These are phyloP conservation scores for Timandra comae DNA, from an alignment of 2,888 invertebrate genomes.

Conservation along the genomic window DNA sequence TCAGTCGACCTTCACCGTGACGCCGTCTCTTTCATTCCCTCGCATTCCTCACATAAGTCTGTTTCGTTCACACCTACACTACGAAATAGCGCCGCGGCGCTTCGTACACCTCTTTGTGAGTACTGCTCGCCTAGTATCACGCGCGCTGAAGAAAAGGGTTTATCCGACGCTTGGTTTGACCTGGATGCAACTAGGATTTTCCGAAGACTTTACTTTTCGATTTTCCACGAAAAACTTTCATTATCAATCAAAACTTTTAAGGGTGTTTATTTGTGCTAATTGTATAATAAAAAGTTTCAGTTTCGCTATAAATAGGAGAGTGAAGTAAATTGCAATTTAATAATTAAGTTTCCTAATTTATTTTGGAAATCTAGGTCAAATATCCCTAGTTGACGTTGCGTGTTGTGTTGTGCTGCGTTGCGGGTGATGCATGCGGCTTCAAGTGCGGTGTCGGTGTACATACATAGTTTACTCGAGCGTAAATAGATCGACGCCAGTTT, in stretches of 20 bases:
- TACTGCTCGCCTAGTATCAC: conserved; percentile 71
- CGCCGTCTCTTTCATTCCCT: conserved; percentile 42
- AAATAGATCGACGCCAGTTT: too few relatives aligned
- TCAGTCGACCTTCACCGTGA: conserved; percentile 70
- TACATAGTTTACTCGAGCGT: too few relatives aligned
- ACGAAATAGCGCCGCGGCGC: conserved; percentile 33
- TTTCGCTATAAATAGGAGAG: too few relatives aligned
- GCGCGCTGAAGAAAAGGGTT: conserved; percentile 78
- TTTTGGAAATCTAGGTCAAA: conserved; percentile 55
- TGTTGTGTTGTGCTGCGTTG: conserved; percentile 8
- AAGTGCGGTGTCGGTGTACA: too few relatives aligned
- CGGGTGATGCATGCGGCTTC: too few relatives aligned
- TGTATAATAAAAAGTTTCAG: too few relatives aligned
- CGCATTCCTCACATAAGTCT: conserved; percentile 57
- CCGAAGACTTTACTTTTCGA: conserved; percentile 48
- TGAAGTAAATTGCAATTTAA: too few relatives aligned
- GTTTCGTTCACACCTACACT: conserved; percentile 48
- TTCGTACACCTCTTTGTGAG: conserved; percentile 47
- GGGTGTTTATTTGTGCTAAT: too few relatives aligned
- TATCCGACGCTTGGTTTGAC: conserved; percentile 69
- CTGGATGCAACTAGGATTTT: conserved; percentile 65
- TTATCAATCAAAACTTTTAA: too few relatives aligned
- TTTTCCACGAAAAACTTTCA: conserved; percentile 50
- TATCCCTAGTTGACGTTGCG: conserved; percentile 17
- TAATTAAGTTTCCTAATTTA: conserved; percentile 16